A percentile compares a stretch with the other conserved stretches of the same genome.
These are phyloP conservation scores for Nephrocerus scutellatus DNA, from an alignment of 2,888 invertebrate genomes.

Conservation along the genomic window DNA sequence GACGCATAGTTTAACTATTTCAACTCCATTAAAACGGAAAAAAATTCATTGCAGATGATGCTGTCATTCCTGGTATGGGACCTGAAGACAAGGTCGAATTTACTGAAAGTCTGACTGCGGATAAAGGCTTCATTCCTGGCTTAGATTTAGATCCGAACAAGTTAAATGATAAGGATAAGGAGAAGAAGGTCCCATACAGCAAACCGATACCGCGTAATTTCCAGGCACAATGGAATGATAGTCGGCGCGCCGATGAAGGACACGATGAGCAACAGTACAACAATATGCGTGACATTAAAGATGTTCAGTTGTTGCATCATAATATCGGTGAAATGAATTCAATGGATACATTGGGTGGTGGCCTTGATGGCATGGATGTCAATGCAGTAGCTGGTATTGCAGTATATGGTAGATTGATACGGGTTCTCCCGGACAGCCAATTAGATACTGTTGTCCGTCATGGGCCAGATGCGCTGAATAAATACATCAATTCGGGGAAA, in stretches of 20 bases:
- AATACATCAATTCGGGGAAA: conserved; percentile 71
- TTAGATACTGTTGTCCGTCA: conserved; percentile 69
- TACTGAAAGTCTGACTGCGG: conserved; percentile 57
- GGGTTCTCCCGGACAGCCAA: conserved; percentile 70
- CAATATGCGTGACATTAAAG: conserved; percentile 50
- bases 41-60: conserved; percentile 52
- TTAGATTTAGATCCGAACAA: conserved; percentile 69
- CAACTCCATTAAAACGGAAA: neutral
- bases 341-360: conserved; percentile 56
- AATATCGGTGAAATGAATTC: conserved; percentile 69
- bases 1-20: neutral
- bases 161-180: conserved; percentile 60
- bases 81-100: conserved; percentile 87
- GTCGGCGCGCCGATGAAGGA: conserved; percentile 54
- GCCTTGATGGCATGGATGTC: conserved; percentile 68
- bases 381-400: conserved; percentile 76
- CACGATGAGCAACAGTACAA: conserved; percentile 26
- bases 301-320: conserved; percentile 57
- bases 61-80: conserved; percentile 94
- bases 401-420: conserved; percentile 74
- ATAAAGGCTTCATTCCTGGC: conserved; percentile 67
- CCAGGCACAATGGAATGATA: conserved; percentile 94
- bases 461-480: conserved; percentile 69
- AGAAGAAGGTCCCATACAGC: conserved; percentile 85
- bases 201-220: conserved; percentile 95